Evolutionary conservation across 2,888 invertebrate species (phyloP).

Genomic region (Sisyra nigra): DNA sequence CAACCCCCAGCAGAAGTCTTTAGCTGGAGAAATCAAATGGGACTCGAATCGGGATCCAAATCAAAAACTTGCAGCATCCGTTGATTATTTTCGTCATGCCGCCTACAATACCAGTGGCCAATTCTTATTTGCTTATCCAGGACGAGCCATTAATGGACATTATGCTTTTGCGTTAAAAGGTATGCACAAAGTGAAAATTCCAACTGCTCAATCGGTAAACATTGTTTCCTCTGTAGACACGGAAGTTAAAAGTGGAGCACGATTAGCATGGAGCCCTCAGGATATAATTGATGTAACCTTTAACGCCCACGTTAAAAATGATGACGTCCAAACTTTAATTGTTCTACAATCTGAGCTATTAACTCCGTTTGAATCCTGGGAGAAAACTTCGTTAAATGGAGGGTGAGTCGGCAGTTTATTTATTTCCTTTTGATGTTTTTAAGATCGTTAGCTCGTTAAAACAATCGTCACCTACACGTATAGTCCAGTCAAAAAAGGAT

Average conservation of each 20-base stretch:
- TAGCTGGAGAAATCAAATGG: slow-evolving; percentile 64
- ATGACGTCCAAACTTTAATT: slow-evolving; percentile 29
- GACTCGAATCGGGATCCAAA: slow-evolving; percentile 73
- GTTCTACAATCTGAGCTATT: slow-evolving; percentile 29
- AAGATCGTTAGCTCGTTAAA: too few relatives aligned
- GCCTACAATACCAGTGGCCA: slow-evolving; percentile 45
- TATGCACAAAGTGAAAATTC: slow-evolving; percentile 15
- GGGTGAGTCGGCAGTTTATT: too few relatives aligned
- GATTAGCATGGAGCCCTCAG: slow-evolving; percentile 53
- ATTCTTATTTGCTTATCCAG: slow-evolving; percentile 56
- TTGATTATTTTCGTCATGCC: slow-evolving; percentile 42
- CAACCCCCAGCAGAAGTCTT: slow-evolving; percentile 41
- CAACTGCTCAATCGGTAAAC: not conserved
- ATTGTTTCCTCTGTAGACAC: not conserved
- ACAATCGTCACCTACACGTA: too few relatives aligned
- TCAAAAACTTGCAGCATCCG: slow-evolving; percentile 45
- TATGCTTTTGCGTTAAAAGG: slow-evolving; percentile 42
- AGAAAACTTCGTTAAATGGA: slow-evolving; percentile 31
- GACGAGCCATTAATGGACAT: slow-evolving; percentile 50
- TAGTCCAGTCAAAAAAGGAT: too few relatives aligned
- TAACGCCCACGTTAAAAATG: slow-evolving; percentile 38
- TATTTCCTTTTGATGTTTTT: too few relatives aligned
- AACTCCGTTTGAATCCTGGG: slow-evolving; percentile 42
- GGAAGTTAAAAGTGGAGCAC: slow-evolving; percentile 18
- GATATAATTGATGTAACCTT: slow-evolving; percentile 42